These are phyloP conservation scores for Malurus elegans DNA, from an alignment of 2,113 vertebrate genomes.

Conservation along the genomic window DNA sequence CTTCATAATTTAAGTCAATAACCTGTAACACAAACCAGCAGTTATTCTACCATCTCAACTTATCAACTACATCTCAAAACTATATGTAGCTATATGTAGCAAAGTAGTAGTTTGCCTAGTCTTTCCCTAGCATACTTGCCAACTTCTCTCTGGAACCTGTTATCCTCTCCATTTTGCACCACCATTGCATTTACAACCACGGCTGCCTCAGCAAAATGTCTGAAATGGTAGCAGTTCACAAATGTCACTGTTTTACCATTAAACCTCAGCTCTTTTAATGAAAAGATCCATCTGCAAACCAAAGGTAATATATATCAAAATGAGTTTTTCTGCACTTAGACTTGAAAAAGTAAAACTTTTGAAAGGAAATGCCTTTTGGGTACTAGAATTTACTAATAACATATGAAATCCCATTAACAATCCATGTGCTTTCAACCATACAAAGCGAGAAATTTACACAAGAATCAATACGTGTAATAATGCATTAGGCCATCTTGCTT, in stretches of 20 bases:
- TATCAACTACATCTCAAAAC: background rate
- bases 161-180: background rate
- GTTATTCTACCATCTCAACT: background rate
- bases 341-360: background rate
- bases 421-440: background rate
- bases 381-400: background rate
- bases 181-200: background rate
- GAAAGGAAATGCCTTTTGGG: background rate
- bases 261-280: background rate
- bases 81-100: background rate
- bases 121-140: background rate
- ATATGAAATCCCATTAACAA: background rate
- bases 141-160: background rate
- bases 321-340: accelerated
- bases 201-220: background rate
- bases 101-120: background rate
- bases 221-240: background rate
- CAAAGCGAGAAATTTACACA: accelerated
- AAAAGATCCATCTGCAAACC: background rate
- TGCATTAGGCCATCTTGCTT: background rate
- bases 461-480: background rate
- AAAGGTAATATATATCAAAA: accelerated
- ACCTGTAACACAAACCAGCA: background rate
- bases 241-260: background rate
- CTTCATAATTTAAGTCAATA: background rate